Base-by-base conservation (phyloP, 2,888 invertebrate species). In the Ditula angustiorana region DNA sequence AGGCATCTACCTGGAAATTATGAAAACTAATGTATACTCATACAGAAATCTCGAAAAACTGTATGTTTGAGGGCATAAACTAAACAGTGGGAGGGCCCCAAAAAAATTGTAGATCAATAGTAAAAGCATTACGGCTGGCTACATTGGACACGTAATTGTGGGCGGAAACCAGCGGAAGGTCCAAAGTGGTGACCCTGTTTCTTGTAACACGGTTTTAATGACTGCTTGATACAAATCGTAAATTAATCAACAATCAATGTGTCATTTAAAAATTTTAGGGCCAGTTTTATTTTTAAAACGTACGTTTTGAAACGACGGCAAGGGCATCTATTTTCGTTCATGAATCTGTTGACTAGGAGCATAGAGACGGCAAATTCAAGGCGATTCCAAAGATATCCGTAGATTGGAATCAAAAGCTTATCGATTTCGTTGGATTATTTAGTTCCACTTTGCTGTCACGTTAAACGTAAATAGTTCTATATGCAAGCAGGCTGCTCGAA, bases 251-350 rank as follows among this genome's bases (percentile, higher is more conserved):
- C 10, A 4, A 13, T 10, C 19, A 33, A 44, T 53, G 41, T 41
- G 21, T 62, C 28, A 37, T 13, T 8, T 5, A 26, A 47, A 49
- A 19, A 49, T 41, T 41, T 41, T 41, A 19, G 16, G 28, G 28
- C 16, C 28, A 0, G 19, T 10, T 59, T 35, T 47, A 35, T 49
- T 49, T 49, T 49, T 16, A 35, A 49, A 26, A 5, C 5, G 7
- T 49, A 49, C 49, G 26, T 33, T 19, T 49, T 10, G 19, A 37
- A 49, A 30, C 46, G 23, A 23, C 19, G n/a, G 19, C 58, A 59
- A 59, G 49, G 58, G 49, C 58, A 35, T 49, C 35, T 19, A 59
- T 35, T 49, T 49, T 11, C 19, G 49, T 59, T 41, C 2, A 41
- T n/a, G n/a, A n/a, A n/a, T 49, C 26, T 16, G 49, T 49, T 47